Evolutionary conservation across 2,797 vertebrate genomes (phyloP).

Genomic region (Clarias laeviceps): DNA sequence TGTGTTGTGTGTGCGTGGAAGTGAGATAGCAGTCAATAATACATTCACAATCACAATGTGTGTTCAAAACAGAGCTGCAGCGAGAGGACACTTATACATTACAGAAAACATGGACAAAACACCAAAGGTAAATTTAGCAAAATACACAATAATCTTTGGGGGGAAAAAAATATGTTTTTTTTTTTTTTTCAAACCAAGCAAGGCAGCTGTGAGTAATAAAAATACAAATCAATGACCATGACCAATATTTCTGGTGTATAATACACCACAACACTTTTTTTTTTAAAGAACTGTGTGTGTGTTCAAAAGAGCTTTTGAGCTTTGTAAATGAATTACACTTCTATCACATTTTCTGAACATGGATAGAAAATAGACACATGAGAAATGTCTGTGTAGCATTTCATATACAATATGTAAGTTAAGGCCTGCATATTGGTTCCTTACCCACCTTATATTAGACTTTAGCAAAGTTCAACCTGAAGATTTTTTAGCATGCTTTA

Average conservation of each 20-base stretch:
- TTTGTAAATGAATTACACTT: conserved; percentile 6
- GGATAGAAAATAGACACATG: background rate
- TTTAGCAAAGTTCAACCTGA: conserved; percentile 22
- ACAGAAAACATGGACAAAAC: conserved; percentile 44
- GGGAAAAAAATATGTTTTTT: conserved; percentile 19
- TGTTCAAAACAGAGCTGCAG: conserved; percentile 40
- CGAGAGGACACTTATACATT: conserved; percentile 35
- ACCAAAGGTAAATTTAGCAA: conserved; percentile 53
- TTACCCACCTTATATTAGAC: conserved; percentile 5
- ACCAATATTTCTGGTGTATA: conserved; percentile 26
- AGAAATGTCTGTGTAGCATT: conserved; percentile 17
- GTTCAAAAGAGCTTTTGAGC: conserved; percentile 4
- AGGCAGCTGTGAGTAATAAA: conserved; percentile 57
- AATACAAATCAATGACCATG: conserved; percentile 33
- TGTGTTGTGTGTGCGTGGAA: conserved; percentile 13
- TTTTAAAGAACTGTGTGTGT: background rate
- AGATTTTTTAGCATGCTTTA: conserved; percentile 19
- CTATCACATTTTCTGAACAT: background rate
- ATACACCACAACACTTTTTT: conserved; percentile 35
- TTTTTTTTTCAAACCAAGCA: conserved; percentile 41
- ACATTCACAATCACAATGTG: conserved; percentile 60
- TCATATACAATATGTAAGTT: conserved; percentile 29
- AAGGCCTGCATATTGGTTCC: conserved; percentile 33
- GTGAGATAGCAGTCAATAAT: conserved; percentile 49
- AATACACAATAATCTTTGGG: conserved; percentile 56